Conservation (phyloP, 2,113 vertebrate genomes). For the Lamprotornis superbus region DNA sequence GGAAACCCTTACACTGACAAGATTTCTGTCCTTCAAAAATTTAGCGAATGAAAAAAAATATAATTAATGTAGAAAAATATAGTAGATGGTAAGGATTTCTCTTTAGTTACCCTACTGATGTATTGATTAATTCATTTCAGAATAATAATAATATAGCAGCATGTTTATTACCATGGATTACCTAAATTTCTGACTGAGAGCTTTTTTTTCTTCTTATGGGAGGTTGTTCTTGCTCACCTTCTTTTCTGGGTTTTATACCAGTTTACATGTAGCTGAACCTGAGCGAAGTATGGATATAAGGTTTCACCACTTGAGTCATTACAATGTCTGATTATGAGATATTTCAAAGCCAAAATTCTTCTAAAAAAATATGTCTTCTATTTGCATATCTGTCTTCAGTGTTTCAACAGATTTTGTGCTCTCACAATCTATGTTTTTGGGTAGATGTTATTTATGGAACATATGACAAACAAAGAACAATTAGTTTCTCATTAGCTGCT, state of each 20-base stretch:
- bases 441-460: not conserved
- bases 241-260: not conserved
- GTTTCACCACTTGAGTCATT: not conserved
- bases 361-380: not conserved
- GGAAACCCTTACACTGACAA: not conserved
- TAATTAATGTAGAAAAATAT: not conserved
- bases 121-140: not conserved
- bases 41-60: not conserved
- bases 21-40: not conserved
- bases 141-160: not conserved
- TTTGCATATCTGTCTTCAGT: not conserved
- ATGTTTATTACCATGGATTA: not conserved
- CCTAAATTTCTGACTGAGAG: not conserved
- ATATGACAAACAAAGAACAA: not conserved
- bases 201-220: not conserved
- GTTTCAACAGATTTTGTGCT: not conserved
- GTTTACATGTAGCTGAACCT: not conserved
- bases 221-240: not conserved
- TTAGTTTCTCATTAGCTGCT: slow-evolving; percentile 27
- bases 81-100: not conserved
- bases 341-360: not conserved
- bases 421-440: slow-evolving; percentile 3
- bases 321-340: not conserved
- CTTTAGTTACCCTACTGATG: not conserved
- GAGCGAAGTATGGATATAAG: not conserved